phyloP scores from a whole-genome alignment of 2,888 invertebrate species.

The Drosophila leonis region DNA sequence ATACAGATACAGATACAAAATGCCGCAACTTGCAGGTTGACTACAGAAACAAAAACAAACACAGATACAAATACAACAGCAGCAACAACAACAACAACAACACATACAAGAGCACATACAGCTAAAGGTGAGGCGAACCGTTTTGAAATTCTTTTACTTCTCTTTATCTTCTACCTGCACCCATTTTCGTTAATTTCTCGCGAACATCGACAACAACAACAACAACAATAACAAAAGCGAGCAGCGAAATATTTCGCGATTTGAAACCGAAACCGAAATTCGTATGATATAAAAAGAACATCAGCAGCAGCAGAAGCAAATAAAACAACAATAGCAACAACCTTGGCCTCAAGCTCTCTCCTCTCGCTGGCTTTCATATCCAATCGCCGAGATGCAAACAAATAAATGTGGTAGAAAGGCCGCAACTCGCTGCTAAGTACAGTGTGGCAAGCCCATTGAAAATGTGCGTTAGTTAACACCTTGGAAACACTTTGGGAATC shows the following conservation, averaged over 20 bases:
- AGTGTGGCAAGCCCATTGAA: conserved; percentile 54
- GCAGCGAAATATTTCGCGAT: conserved; percentile 49
- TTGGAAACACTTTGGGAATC: neutral
- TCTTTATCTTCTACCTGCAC: conserved; percentile 59
- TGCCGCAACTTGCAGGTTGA: conserved; percentile 16
- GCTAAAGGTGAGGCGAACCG: conserved; percentile 49
- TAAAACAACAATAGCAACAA: conserved; percentile 52
- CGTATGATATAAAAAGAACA: conserved; percentile 29
- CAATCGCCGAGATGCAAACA: conserved; percentile 50
- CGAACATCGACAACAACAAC: conserved; percentile 24
- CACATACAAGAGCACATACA: conserved; percentile 6
- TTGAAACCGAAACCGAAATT: conserved; percentile 50
- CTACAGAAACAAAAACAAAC: conserved; percentile 2
- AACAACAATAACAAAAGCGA: conserved; percentile 1
- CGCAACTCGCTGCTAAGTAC: conserved; percentile 48
- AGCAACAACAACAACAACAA: neutral
- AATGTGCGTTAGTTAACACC: conserved; percentile 31
- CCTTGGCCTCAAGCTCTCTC: conserved; percentile 68
- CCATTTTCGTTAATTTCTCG: conserved; percentile 47
- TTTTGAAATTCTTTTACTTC: conserved; percentile 59
- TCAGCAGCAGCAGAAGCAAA: neutral
- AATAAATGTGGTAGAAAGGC: conserved; percentile 51
- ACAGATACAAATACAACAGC: neutral
- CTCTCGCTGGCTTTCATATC: conserved; percentile 20
- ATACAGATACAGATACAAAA: conserved; percentile 43